phyloP scores from a whole-genome alignment of 2,888 invertebrate species.

The Buathra laborator region DNA sequence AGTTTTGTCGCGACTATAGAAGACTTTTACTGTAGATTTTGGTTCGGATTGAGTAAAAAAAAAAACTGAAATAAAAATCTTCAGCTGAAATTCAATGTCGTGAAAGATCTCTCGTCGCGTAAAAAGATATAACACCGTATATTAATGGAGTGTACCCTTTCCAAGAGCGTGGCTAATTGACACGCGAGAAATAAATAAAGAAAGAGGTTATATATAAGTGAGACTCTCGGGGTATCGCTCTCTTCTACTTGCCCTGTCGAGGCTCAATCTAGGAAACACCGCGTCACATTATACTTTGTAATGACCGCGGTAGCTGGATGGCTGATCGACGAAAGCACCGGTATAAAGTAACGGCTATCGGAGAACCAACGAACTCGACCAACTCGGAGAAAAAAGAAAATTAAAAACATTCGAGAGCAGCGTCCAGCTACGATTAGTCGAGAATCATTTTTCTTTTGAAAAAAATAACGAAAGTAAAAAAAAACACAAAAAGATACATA shows the following conservation, averaged over 20 bases:
- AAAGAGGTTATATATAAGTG: slow-evolving; percentile 12
- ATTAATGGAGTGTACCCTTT: slow-evolving; percentile 10
- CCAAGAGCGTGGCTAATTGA: slow-evolving; percentile 80
- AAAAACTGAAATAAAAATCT: not conserved
- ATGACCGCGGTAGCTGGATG: slow-evolving; percentile 68
- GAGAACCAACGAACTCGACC: slow-evolving; percentile 9
- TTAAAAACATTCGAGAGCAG: slow-evolving; percentile 7
- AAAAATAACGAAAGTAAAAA: not conserved
- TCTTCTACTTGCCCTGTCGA: slow-evolving; percentile 71
- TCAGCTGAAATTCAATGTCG: not conserved
- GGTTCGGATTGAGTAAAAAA: not conserved
- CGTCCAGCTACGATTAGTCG: slow-evolving; percentile 15
- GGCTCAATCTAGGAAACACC: slow-evolving; percentile 79
- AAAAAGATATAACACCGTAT: not conserved
- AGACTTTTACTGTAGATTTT: not conserved
- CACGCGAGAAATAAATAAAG: slow-evolving; percentile 77
- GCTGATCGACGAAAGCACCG: slow-evolving; percentile 56
- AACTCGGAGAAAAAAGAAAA: not conserved
- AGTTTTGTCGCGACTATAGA: not conserved
- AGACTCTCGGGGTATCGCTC: slow-evolving; percentile 75
- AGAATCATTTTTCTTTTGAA: slow-evolving; percentile 17
- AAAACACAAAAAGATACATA: not conserved
- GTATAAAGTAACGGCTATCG: slow-evolving; percentile 33
- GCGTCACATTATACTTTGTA: slow-evolving; percentile 82
- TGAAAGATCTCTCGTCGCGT: not conserved